Base-by-base conservation (phyloP, 2,797 vertebrate genomes). In the Takifugu ocellatus region DNA sequence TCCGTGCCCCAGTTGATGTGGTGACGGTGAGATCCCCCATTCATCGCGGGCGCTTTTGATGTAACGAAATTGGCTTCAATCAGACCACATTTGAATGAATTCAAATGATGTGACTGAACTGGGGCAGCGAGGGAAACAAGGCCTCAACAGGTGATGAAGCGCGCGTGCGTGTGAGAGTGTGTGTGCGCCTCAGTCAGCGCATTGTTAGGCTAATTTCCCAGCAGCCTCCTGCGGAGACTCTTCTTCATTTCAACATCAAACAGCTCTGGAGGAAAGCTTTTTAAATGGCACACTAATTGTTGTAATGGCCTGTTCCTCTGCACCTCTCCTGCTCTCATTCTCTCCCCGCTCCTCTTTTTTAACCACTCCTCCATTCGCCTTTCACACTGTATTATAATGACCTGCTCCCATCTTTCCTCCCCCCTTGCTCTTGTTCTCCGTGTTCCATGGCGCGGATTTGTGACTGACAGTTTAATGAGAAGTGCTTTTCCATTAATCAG, bases 211-310 rank as follows among this genome's bases (percentile, higher is more conserved):
- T 86, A 80, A 87, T 86, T 84, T 79, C 61, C 69, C 73, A 56
- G 62, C 64, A 78, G 81, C 69, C 68, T 85, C 74, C 85, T 72
- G 83, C 66, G 54, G 83, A 63, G 73, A 46, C 70, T 70, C 65
- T 67, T 75, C 65, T 83, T 82, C 60, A 87, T 90, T 90, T 89
- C 77, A 84, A 85, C 82, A 87, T 89, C 83, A 90, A 88, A 87
- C 75, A 52, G 68, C 74, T 71, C 50, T 49, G 61, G 75, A 63
- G 79, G 68, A 80, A 79, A 73, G 79, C 79, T 79, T 83, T 86
- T 86, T 69, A 78, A 87, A 85, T 81, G 77, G 66, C 70, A 68
- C 57, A 54, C 79, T 88, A 89, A 90, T 89, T 88, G 84, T 82
- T 74, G 59, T 68, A 88, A 84, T 78, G 65, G 74, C 74, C 62